Evolutionary conservation across 2,888 invertebrate species (phyloP).

Genomic region (Liopterus haemorrhoidalis): DNA sequence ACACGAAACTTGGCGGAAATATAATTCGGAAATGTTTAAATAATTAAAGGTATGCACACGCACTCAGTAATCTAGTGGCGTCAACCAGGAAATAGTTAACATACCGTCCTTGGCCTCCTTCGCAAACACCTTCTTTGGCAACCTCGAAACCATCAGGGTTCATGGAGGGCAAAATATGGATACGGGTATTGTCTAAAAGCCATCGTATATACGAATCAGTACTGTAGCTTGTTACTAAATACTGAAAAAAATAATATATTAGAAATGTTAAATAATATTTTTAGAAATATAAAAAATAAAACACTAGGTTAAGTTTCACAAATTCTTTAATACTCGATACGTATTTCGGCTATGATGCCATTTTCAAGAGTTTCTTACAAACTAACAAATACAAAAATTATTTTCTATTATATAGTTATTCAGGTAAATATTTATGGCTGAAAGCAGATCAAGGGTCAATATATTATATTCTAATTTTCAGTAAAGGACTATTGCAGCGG

Average conservation of each 20-base stretch:
- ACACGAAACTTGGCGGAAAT: neutral
- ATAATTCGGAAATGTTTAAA: slow-evolving; percentile 1
- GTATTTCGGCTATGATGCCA: too few species aligned
- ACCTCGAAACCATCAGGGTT: slow-evolving; percentile 97
- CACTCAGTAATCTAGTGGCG: too few species aligned
- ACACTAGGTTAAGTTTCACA: neutral
- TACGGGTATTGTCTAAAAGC: slow-evolving; percentile 89
- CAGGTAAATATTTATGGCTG: too few species aligned
- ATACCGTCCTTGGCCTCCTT: slow-evolving; percentile 81
- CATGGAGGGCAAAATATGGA: slow-evolving; percentile 97
- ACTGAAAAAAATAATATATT: slow-evolving; percentile 55
- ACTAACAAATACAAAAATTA: too few species aligned
- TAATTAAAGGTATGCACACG: neutral
- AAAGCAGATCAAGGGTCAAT: too few species aligned
- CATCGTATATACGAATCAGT: slow-evolving; percentile 81
- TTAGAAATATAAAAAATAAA: slow-evolving; percentile 1
- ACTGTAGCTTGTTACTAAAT: slow-evolving; percentile 75
- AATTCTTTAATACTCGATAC: too few species aligned
- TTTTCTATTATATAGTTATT: too few species aligned
- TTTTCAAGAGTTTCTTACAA: too few species aligned
- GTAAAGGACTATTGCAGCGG: too few species aligned
- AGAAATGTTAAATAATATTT: too few species aligned
- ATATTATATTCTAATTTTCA: too few species aligned
- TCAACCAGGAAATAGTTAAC: slow-evolving; percentile 13
- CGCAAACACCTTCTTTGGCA: slow-evolving; percentile 83